Evolutionary conservation across 53 echinoderm and acorn worm genomes (phyloP).

Genomic region (Antedon mediterranea): DNA sequence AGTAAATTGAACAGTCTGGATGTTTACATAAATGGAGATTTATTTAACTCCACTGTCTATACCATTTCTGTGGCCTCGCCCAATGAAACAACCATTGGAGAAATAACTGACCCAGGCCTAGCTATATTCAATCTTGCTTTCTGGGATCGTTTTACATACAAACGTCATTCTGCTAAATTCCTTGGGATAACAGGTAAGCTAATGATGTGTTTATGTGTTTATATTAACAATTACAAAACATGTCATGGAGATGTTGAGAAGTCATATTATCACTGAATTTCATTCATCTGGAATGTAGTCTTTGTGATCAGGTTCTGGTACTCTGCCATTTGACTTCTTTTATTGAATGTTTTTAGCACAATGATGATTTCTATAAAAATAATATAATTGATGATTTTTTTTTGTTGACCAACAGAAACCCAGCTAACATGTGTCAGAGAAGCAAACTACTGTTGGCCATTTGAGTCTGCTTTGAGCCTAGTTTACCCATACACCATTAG

Average conservation of each 20-base stretch:
- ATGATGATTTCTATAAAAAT: no score
- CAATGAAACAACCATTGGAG: neutral
- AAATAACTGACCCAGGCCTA: conserved; percentile 5
- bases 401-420: conserved; percentile 17
- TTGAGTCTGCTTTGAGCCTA: conserved; percentile 36
- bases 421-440: conserved; percentile 33
- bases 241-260: no score
- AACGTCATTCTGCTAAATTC: conserved; percentile 37
- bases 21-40: conserved; percentile 46
- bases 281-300: no score
- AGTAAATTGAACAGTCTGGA: conserved; percentile 26
- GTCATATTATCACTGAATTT: no score
- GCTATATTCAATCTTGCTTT: conserved; percentile 51
- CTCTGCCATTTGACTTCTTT: no score
- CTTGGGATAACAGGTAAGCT: conserved; percentile 55
- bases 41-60: neutral
- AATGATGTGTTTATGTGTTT: no score
- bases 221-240: no score
- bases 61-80: neutral
- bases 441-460: conserved; percentile 52
- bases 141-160: conserved; percentile 60
- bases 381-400: neutral
- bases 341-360: no score
- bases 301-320: no score
- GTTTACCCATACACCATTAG: conserved; percentile 7